Percentiles rank a stretch among this genome's conserved stretches.
Evolutionary conservation across 2,888 invertebrate genomes (phyloP).

Genomic region (Theodoxus fluviatilis): DNA sequence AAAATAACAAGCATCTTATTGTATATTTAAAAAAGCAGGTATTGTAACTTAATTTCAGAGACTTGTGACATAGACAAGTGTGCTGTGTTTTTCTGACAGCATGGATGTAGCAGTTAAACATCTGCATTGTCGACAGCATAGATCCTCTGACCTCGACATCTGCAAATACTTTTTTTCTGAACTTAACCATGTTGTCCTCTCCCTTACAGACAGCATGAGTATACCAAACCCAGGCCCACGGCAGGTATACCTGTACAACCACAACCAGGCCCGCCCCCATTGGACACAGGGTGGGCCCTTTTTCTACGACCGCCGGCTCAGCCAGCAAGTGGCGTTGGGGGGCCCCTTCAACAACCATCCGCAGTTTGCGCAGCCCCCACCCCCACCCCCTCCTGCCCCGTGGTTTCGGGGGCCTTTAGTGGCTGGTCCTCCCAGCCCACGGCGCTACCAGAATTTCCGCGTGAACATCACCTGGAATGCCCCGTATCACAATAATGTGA

Average conservation of each 20-base stretch:
- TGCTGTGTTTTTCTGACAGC: no score
- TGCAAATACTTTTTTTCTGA: no score
- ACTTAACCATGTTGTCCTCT: no score
- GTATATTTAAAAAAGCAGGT: no score
- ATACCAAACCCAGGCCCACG: constrained; percentile 38
- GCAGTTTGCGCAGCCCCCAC: constrained; percentile 32
- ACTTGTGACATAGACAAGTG: no score
- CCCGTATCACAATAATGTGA: constrained; percentile 30
- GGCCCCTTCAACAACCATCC: no score
- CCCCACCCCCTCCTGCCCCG: constrained; percentile 29
- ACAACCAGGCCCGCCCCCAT: constrained; percentile 38
- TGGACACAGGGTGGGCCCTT: constrained; percentile 40
- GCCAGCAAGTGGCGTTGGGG: constrained; percentile 30
- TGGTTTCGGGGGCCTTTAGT: constrained; percentile 31
- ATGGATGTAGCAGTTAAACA: no score
- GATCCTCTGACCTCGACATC: no score
- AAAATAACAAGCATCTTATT: no score
- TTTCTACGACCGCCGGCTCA: constrained; percentile 37
- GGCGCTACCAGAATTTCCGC: constrained; percentile 35
- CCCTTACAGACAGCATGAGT: constrained; percentile 39
- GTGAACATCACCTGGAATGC: constrained; percentile 38
- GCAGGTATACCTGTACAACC: constrained; percentile 39
- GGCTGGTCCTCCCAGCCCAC: constrained; percentile 30
- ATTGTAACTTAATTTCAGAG: no score
- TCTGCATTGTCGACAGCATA: no score